These are phyloP conservation scores for Syrmaticus mikado DNA, from an alignment of 2,113 vertebrate genomes.

Conservation along the genomic window DNA sequence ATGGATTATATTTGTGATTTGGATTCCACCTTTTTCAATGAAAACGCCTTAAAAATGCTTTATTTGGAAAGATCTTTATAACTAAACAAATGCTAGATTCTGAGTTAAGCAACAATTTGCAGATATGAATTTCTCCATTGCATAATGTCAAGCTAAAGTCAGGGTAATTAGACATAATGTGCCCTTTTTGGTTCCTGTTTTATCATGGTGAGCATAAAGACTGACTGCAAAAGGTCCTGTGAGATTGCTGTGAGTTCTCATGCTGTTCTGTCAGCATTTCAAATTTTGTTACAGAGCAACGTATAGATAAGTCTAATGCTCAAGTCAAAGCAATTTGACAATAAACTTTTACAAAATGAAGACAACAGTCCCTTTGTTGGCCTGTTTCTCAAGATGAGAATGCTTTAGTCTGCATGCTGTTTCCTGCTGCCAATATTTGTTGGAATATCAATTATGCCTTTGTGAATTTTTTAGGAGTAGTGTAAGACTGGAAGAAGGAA, in stretches of 20 bases:
- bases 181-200: conserved; percentile 30
- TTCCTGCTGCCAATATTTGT: conserved; percentile 75
- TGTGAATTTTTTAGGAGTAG: conserved; percentile 78
- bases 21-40: not conserved
- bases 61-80: not conserved
- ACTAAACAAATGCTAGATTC: not conserved
- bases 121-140: conserved; percentile 39
- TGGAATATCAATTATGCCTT: conserved; percentile 77
- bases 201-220: conserved; percentile 11
- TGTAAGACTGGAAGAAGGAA: conserved; percentile 73
- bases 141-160: conserved; percentile 15
- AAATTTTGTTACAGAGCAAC: conserved; percentile 60
- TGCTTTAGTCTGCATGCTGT: conserved; percentile 42
- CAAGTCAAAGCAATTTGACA: conserved; percentile 75
- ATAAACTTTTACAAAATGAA: conserved; percentile 72
- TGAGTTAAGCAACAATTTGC: not conserved
- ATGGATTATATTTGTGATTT: not conserved
- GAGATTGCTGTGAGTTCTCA: conserved; percentile 41
- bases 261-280: conserved; percentile 30
- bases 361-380: conserved; percentile 79
- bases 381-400: conserved; percentile 49
- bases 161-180: conserved; percentile 28
- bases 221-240: not conserved
- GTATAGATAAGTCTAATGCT: conserved; percentile 68
- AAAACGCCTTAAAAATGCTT: not conserved